A percentile compares a stretch with the other conserved stretches of the same genome.
Evolutionary conservation across 2,888 invertebrate genomes (phyloP).

Genomic region (Pogonocherus hispidulus): DNA sequence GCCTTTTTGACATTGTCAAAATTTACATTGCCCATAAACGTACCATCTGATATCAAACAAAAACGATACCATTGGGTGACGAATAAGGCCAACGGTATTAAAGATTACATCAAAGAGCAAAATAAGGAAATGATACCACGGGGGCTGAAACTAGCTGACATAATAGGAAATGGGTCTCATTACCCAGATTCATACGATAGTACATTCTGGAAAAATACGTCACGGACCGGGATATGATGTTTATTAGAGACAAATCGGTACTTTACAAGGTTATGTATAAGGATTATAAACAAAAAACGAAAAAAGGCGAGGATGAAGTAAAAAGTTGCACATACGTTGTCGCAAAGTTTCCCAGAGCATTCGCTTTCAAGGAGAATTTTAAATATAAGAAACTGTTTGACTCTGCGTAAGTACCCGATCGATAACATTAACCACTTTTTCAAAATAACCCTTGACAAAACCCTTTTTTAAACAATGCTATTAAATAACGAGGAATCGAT

Average conservation of each 20-base stretch:
- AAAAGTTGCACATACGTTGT: constrained; percentile 84
- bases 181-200: constrained; percentile 54
- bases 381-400: constrained; percentile 76
- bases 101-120: constrained; percentile 63
- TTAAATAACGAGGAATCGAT: too few relatives aligned
- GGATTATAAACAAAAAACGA: constrained; percentile 78
- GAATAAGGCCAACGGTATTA: constrained; percentile 76
- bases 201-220: constrained; percentile 69
- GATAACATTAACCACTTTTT: too few relatives aligned
- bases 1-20: constrained; percentile 89
- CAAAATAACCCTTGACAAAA: too few relatives aligned
- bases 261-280: constrained; percentile 79
- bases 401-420: constrained; percentile 74
- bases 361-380: constrained; percentile 79
- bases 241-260: constrained; percentile 79
- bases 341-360: constrained; percentile 79
- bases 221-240: constrained; percentile 70
- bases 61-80: constrained; percentile 81
- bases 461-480: too few relatives aligned
- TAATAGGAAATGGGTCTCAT: constrained; percentile 34
- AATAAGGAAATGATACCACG: constrained; percentile 14
- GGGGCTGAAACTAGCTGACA: constrained; percentile 33
- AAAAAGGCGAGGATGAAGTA: constrained; percentile 69
- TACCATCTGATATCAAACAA: constrained; percentile 77
- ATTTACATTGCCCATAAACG: constrained; percentile 84